phyloP scores from a whole-genome alignment of 64 coral and sea anemone species.

The Acropora yongei region DNA sequence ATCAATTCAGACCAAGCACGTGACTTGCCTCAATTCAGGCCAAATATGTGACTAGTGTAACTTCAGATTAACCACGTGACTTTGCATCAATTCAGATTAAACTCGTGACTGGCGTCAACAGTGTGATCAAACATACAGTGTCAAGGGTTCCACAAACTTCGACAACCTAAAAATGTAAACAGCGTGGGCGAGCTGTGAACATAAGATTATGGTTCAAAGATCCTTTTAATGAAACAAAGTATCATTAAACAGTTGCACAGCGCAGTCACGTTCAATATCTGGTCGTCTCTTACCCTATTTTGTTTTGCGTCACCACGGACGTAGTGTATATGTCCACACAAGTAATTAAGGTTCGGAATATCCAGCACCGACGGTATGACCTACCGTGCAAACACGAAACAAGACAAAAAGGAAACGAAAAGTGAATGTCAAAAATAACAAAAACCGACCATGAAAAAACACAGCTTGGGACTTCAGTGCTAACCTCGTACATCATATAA shows the following conservation, averaged over 20 bases:
- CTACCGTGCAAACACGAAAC: conserved; percentile 30
- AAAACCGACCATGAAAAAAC: not conserved
- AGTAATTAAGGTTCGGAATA: conserved; percentile 88
- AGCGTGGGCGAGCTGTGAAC: conserved; percentile 83
- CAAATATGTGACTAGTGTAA: conserved; percentile 8
- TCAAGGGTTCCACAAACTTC: conserved; percentile 93
- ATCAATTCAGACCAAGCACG: no score
- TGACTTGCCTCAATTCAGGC: no score
- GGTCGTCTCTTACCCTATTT: conserved; percentile 54
- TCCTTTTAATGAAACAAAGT: not conserved
- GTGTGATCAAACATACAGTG: conserved; percentile 71
- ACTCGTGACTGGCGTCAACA: no score
- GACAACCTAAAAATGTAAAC: conserved; percentile 88
- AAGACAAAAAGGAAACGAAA: no score
- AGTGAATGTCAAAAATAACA: not conserved
- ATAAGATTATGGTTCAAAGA: not conserved
- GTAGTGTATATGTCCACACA: conserved; percentile 78
- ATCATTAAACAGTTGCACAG: no score
- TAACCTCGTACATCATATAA: conserved; percentile 95
- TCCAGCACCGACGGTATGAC: conserved; percentile 77
- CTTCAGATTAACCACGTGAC: no score
- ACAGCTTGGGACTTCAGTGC: not conserved
- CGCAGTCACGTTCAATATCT: no score
- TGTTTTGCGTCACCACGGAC: conserved; percentile 75
- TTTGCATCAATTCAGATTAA: no score